A percentile compares a stretch with the other conserved stretches of the same genome.
phyloP scores from a whole-genome alignment of 2,888 invertebrate genomes.

The Chaitophorus viminalis region DNA sequence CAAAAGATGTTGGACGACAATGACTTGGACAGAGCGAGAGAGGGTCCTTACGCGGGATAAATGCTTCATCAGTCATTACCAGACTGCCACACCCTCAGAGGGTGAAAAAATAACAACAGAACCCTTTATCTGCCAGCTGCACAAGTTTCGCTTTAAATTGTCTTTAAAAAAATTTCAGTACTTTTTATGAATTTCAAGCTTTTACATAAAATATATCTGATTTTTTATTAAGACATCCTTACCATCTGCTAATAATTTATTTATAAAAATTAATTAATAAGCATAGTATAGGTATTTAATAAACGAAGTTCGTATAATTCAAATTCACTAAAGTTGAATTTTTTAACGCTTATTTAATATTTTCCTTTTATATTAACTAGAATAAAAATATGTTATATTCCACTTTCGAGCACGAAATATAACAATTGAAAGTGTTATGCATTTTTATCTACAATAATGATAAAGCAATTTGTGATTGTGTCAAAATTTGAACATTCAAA shows the following conservation, averaged over 20 bases:
- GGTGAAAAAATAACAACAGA: slow-evolving; percentile 51
- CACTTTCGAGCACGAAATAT: too few species aligned
- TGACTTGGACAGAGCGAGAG: slow-evolving; percentile 54
- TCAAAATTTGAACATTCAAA: too few species aligned
- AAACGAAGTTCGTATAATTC: too few species aligned
- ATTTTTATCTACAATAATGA: too few species aligned
- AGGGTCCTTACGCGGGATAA: slow-evolving; percentile 60
- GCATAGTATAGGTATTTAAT: neutral
- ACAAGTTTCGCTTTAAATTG: slow-evolving; percentile 58
- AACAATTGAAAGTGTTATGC: too few species aligned
- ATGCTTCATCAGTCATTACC: slow-evolving; percentile 62
- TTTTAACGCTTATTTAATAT: too few species aligned
- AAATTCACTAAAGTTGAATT: too few species aligned
- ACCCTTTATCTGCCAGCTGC: slow-evolving; percentile 60
- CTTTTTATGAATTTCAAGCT: slow-evolving; percentile 25
- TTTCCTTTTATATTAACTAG: too few species aligned
- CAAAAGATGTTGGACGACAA: slow-evolving; percentile 61
- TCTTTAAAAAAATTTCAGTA: slow-evolving; percentile 49
- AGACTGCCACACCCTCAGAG: slow-evolving; percentile 58
- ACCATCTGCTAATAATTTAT: neutral
- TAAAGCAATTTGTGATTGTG: too few species aligned
- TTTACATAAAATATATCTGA: neutral
- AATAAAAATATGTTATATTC: too few species aligned
- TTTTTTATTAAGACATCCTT: neutral
- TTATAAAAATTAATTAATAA: neutral